Conservation (phyloP, 2,888 invertebrate genomes). For the Busseola fusca region DNA sequence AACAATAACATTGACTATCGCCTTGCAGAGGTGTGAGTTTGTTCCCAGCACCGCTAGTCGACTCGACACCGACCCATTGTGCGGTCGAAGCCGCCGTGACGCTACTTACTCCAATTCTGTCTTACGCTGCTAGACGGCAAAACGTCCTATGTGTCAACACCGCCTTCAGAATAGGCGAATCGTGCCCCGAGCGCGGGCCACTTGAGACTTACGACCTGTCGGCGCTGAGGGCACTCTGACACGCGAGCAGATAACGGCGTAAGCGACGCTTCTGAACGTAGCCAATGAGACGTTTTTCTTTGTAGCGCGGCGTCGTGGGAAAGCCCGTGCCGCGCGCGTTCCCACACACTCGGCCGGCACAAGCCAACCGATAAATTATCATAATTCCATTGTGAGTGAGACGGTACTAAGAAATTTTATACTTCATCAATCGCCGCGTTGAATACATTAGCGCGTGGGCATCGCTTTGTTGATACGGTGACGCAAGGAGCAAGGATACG, state of each 20-base stretch:
- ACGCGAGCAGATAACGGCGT: constrained; percentile 70
- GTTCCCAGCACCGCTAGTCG: constrained; percentile 87
- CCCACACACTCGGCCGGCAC: constrained; percentile 89
- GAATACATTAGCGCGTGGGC: constrained; percentile 89
- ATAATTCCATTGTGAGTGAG: constrained; percentile 89
- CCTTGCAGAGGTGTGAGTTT: constrained; percentile 83
- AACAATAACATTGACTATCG: constrained; percentile 85
- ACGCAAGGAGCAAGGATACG: constrained; percentile 70
- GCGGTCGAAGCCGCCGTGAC: constrained; percentile 88
- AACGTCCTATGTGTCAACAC: constrained; percentile 78
- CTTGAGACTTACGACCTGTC: constrained; percentile 75
- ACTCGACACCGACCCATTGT: constrained; percentile 86
- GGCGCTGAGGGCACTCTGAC: constrained; percentile 48
- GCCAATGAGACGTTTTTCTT: constrained; percentile 75
- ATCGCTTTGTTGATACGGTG: constrained; percentile 81
- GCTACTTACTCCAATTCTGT: constrained; percentile 89
- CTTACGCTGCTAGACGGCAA: constrained; percentile 70
- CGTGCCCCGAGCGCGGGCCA: constrained; percentile 65
- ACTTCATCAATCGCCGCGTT: constrained; percentile 88
- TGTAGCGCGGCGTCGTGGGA: constrained; percentile 83
- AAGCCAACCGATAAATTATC: constrained; percentile 89
- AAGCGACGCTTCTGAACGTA: constrained; percentile 71
- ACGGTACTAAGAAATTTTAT: constrained; percentile 89
- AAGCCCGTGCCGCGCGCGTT: constrained; percentile 89
- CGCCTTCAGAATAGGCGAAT: constrained; percentile 68